phyloP scores from a whole-genome alignment of 2,888 invertebrate species.

The Drosophila anceps region DNA sequence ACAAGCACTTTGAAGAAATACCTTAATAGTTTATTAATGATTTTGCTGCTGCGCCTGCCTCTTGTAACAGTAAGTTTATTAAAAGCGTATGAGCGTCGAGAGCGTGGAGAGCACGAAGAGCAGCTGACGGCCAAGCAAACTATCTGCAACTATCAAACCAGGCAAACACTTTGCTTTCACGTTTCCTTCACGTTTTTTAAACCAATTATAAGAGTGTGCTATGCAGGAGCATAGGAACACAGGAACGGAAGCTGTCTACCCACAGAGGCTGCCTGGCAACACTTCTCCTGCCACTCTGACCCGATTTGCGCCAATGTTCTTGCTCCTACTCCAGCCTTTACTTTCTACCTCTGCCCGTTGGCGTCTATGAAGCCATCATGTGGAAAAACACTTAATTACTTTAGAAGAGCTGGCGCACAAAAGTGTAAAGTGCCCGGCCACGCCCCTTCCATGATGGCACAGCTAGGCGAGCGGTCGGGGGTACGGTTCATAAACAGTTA shows the following conservation, averaged over 20 bases:
- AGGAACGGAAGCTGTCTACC: conserved; percentile 26
- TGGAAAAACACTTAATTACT: conserved; percentile 79
- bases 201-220: conserved; percentile 76
- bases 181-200: conserved; percentile 72
- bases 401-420: conserved; percentile 78
- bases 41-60: conserved; percentile 52
- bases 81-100: conserved; percentile 44
- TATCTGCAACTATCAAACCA: conserved; percentile 68
- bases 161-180: conserved; percentile 67
- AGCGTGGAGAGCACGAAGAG: neutral
- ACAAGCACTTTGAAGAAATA: conserved; percentile 53
- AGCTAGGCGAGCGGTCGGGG: conserved; percentile 2
- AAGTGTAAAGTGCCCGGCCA: conserved; percentile 76
- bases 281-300: conserved; percentile 13
- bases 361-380: conserved; percentile 78
- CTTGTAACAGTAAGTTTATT: conserved; percentile 64
- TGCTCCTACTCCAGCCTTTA: neutral
- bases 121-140: conserved; percentile 41
- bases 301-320: neutral
- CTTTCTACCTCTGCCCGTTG: conserved; percentile 21
- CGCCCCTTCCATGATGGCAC: conserved; percentile 45
- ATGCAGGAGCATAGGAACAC: conserved; percentile 35
- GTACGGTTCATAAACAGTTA: conserved; percentile 73
- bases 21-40: conserved; percentile 79
- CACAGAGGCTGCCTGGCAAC: conserved; percentile 45